Percentiles rank a stretch among this genome's conserved stretches.
Evolutionary conservation across 2,888 invertebrate genomes (phyloP).

Genomic region (Luperina testacea): DNA sequence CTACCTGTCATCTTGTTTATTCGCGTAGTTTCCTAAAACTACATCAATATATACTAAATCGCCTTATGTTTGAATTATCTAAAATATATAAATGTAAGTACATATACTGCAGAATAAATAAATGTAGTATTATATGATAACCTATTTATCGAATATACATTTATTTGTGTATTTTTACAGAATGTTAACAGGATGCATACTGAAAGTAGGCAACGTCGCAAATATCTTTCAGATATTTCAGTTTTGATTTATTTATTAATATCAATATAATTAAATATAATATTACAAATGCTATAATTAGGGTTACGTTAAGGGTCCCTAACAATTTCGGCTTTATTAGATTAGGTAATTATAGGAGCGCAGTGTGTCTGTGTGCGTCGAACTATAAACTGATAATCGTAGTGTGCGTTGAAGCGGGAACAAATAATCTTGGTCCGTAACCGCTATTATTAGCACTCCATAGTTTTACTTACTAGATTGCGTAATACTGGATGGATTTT

Average conservation of each 20-base stretch:
- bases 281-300: neutral
- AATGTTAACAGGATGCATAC: constrained; percentile 16
- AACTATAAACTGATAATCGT: too few species aligned
- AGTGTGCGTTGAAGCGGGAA: too few species aligned
- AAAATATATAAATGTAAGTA: neutral
- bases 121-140: constrained; percentile 9
- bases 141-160: constrained; percentile 32
- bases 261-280: neutral
- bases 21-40: neutral
- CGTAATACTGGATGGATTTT: too few species aligned
- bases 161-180: constrained; percentile 21
- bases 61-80: neutral
- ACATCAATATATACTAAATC: neutral
- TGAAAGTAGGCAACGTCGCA: neutral
- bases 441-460: too few species aligned
- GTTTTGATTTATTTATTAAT: neutral
- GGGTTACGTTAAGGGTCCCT: neutral
- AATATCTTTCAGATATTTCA: neutral
- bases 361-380: too few species aligned
- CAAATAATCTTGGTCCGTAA: too few species aligned
- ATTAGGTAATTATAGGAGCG: too few species aligned
- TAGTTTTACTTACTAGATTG: too few species aligned
- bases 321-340: too few species aligned
- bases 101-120: neutral
- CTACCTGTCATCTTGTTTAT: neutral